Base-by-base conservation (phyloP, 2,113 vertebrate genomes). In the Ciconia boyciana region DNA sequence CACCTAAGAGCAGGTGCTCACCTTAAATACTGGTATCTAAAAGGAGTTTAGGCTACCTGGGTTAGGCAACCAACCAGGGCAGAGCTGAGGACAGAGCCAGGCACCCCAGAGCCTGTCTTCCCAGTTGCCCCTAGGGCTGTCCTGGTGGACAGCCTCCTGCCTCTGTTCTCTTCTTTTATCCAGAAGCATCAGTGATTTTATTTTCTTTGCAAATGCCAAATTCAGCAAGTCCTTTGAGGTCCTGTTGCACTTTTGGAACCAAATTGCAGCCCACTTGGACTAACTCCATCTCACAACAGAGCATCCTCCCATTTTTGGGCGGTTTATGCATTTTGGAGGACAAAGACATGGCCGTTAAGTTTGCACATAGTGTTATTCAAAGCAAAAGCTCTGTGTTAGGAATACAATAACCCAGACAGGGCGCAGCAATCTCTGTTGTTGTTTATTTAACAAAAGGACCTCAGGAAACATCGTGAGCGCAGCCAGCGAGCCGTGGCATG, bases 381-480 rank as follows among this genome's bases (percentile, higher is more conserved):
- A 95, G 68, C 88, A 92, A 79, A 94, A 86, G 65, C 43, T 51
- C 71, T 74, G 68, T 93, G 78, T 77, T 87, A 90, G 39, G 79
- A 86, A 58, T 43, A 86, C 86, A 91, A 79, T 70, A 82, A 93
- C 39, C 32, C 71, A 68, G 60, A 83, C 90, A 96, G 78, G 78
- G 82, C 2, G 0, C 78, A 93, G 82, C 78, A 87, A 80, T 69
- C 87, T 72, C 93, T 88, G 79, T 65, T 88, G 94, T 61, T 83
- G 57, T 83, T 96, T 95, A 55, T 86, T 55, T 88, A 92, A 93
- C 82, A 95, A 96, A 94, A 41, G 55, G 70, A 93, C 58, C 44
- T 94, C 88, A 31, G 62, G 79, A 85, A 88, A 72, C 48, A 60
- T 64, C 17, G 11, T 54, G 72, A 87, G 74, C 0, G 0, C 28